Base-by-base conservation (phyloP, 1,140 invertebrate species). In the Neuroterus valhalla region DNA sequence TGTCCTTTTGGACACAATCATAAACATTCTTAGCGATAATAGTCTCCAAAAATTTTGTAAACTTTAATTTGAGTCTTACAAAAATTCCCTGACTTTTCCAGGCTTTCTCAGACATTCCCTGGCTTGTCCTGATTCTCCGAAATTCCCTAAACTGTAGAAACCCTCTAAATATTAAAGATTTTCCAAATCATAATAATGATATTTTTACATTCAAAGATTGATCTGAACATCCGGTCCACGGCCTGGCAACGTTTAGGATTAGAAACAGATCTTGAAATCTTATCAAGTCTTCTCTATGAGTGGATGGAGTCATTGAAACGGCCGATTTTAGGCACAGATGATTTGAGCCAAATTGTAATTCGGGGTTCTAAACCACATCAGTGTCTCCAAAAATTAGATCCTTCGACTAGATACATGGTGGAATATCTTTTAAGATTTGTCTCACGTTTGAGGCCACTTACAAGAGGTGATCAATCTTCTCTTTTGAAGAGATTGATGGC, bases 351-450 rank as follows among this genome's bases (percentile, higher is more conserved):
- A 42, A 93, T 96, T 52, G 93, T 96, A 0, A 90, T 92, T 75
- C 78, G 91, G 88, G 85, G 92, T 83, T 86, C 91, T 31, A 90
- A 92, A 74, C 89, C 92, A 3, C 90, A 92, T 21, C 88, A 91
- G 11, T 95, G 94, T 79, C 87, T 96, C 3, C 87, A 91, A 66
- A 93, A 93, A 69, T 84, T 96, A 74, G 89, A 93, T 66, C 85
- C 91, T 90, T 93, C 91, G 69, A 91, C 92, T 48, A 91, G 92
- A 50, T 94, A 93, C 76, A 90, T 95, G 2, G 77, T 95, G 15
- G 95, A 96, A 84, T 96, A 96, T 85, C 82, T 96, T n/a, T 86
- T 95, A 5, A 91, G 93, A 48, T 94, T 96, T 82, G 81, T 95
- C 12, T 92, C 91, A 14, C 92, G 94, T 74, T 87, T 96, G 12